Base-by-base conservation (phyloP, 2,113 vertebrate genomes). In the Microcebus ravelobensis region DNA sequence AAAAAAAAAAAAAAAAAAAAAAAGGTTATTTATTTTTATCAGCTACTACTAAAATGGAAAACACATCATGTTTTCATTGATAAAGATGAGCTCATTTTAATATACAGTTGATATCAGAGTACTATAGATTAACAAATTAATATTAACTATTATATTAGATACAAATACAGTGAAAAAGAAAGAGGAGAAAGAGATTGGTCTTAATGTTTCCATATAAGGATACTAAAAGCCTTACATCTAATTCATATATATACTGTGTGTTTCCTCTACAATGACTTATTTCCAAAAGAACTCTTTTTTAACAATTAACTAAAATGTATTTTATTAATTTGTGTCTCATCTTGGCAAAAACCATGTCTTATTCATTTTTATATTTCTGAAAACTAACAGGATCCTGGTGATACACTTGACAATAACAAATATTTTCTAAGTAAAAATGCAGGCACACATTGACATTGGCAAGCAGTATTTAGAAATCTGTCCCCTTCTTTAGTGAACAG, bases 51-150 rank as follows among this genome's bases (percentile, higher is more conserved):
- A 50, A 91, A 87, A 63, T 39, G 8, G 34, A 73, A 67, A 57
- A 48, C 1, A n/a, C 14, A 11, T 68, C 59, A 45, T 74, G 21
- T 71, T 67, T 94, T 96, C 59, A 55, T 17, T n/a, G 39, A 96
- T 57, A 88, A 87, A 92, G 15, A 63, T 88, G 45, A 96, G 23
- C 27, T 93, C 29, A 65, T 92, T 94, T 96, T 80, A 76, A 76
- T 67, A 90, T 15, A 27, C 6, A 93, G 13, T 50, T 77, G 45
- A 67, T 87, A 65, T 45, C 76, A 65, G 20, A 87, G 34, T n/a
- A 59, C 9, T 94, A n/a, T n/a, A 93, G 11, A 82, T 52, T 71
- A 91, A 61, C 21, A 95, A 87, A 65, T 83, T 17, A 81, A 45
- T 88, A 80, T 21, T 61, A 71, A 63, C 11, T 76, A 1, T 52